phyloP scores from a whole-genome alignment of 1,140 invertebrate genomes.

The Globodera ellingtonae region DNA sequence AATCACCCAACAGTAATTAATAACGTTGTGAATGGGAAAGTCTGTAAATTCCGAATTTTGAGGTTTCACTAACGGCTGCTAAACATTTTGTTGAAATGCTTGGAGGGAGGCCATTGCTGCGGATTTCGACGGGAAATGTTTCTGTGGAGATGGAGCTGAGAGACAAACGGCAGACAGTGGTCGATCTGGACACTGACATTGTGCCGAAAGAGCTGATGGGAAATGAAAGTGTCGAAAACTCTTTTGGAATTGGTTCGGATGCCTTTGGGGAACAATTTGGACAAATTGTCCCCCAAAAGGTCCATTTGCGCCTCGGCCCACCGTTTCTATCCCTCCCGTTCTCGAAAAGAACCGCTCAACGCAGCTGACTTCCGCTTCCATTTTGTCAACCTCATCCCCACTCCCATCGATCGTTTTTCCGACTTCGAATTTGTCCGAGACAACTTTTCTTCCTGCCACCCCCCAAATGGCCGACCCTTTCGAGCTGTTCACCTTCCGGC shows the following conservation, averaged over 20 bases:
- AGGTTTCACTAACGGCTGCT: conserved; percentile 17
- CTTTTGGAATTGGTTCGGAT: conserved; percentile 12
- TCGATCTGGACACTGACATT: conserved; percentile 23
- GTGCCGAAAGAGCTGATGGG: conserved; percentile 19
- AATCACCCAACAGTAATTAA: conserved; percentile 18
- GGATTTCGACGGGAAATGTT: conserved; percentile 24
- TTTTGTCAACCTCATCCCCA: background rate
- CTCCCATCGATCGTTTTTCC: background rate
- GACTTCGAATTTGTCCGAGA: background rate
- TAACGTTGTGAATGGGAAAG: background rate
- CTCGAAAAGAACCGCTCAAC: background rate
- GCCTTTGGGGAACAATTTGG: background rate
- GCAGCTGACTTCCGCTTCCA: background rate
- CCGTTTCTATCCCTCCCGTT: background rate
- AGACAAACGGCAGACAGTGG: background rate
- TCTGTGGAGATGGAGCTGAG: conserved; percentile 22
- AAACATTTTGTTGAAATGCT: conserved; percentile 31
- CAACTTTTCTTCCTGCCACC: conserved; percentile 8
- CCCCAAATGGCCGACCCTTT: conserved; percentile 17
- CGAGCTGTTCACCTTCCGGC: conserved; percentile 27
- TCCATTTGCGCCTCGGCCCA: background rate
- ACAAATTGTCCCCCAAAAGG: background rate
- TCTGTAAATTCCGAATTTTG: background rate
- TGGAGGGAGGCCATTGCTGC: conserved; percentile 19
- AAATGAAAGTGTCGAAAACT: background rate